Percentiles rank a stretch among this genome's conserved stretches.
phyloP scores from a whole-genome alignment of 1,140 invertebrate species.

The Drosophila repletoides region DNA sequence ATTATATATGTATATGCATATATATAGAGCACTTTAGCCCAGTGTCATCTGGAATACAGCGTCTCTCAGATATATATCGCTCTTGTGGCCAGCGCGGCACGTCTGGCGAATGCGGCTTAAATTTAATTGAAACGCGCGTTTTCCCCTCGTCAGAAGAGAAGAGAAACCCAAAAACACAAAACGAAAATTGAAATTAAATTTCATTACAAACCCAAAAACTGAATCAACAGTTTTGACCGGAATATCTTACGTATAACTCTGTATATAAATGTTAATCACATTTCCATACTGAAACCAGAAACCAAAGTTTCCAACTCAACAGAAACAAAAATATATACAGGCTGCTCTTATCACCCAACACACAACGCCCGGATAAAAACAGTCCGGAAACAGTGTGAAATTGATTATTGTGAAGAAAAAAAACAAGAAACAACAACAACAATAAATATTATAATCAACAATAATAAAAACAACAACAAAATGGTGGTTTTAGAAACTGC shows the following conservation, averaged over 20 bases:
- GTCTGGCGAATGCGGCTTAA: constrained; percentile 66
- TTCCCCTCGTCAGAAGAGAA: not conserved
- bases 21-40: constrained; percentile 14
- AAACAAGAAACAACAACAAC: constrained; percentile 40
- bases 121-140: constrained; percentile 68
- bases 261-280: constrained; percentile 10
- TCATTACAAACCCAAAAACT: constrained; percentile 11
- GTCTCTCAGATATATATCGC: constrained; percentile 54
- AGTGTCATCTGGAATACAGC: constrained; percentile 26
- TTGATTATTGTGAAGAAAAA: constrained; percentile 23
- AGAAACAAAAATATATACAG: constrained; percentile 11
- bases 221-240: constrained; percentile 35
- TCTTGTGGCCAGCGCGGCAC: constrained; percentile 62
- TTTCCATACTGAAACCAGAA: constrained; percentile 20
- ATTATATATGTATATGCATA: constrained; percentile 43
- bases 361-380: constrained; percentile 22
- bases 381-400: not conserved
- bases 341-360: constrained; percentile 15
- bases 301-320: constrained; percentile 22
- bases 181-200: constrained; percentile 10
- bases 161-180: not conserved
- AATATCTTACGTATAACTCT: too few relatives aligned
- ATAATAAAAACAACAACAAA: constrained; percentile 52
- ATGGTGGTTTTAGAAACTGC: constrained; percentile 90
- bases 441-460: constrained; percentile 38